A percentile compares a stretch with the other conserved stretches of the same genome.
Conservation (phyloP, 1,140 invertebrate genomes). For the Hyphantria cunea region DNA sequence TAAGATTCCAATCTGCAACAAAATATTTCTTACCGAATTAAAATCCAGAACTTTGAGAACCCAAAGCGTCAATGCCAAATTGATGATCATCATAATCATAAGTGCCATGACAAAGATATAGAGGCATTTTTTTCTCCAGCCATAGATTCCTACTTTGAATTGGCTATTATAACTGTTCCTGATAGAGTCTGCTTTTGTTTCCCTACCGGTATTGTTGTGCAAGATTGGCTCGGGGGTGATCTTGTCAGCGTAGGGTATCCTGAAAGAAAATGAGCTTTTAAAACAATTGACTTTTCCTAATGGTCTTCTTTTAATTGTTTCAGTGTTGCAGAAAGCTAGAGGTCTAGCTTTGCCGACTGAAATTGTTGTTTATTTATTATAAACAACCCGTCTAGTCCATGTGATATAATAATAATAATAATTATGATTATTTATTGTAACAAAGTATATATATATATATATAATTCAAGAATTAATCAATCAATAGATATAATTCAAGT, state of each 20-base stretch:
- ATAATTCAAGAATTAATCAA: too few relatives aligned
- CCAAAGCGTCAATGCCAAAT: conserved; percentile 97
- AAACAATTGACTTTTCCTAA: conserved; percentile 35
- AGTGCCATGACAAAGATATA: conserved; percentile 92
- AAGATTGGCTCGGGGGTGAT: conserved; percentile 77
- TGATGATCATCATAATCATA: conserved; percentile 95
- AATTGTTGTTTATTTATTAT: too few relatives aligned
- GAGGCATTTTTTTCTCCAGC: conserved; percentile 97
- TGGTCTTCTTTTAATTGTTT: conserved; percentile 1
- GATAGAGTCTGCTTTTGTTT: conserved; percentile 77
- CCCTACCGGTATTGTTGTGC: conserved; percentile 72
- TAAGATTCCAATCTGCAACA: too few relatives aligned
- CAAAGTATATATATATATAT: too few relatives aligned
- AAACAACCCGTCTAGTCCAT: too few relatives aligned
- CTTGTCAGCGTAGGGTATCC: conserved; percentile 80
- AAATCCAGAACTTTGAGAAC: conserved; percentile 98
- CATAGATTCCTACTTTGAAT: conserved; percentile 94
- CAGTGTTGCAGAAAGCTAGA: too few relatives aligned
- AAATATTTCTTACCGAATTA: conserved; percentile 91
- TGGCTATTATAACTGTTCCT: conserved; percentile 82
- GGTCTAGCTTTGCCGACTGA: too few relatives aligned
- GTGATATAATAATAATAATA: too few relatives aligned
- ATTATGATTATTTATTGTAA: too few relatives aligned
- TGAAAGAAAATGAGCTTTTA: conserved; percentile 55
- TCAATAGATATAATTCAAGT: too few relatives aligned